Evolutionary conservation across 2,888 invertebrate species (phyloP).

Genomic region (Drosophila atroscutellata): DNA sequence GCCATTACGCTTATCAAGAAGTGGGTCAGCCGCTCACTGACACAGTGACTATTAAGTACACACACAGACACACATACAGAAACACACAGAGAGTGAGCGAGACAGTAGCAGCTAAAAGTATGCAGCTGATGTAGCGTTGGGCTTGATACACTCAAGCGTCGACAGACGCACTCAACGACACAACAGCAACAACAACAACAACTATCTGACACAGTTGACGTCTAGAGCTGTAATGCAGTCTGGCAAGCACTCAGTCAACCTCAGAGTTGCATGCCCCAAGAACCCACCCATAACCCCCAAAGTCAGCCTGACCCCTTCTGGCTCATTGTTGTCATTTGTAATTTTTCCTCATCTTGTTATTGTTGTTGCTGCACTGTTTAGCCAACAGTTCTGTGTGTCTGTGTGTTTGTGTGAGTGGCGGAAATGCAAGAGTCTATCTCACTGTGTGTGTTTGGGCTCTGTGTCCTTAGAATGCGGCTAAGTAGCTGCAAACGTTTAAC

Average conservation of each 20-base stretch:
- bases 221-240: constrained; percentile 73
- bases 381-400: constrained; percentile 58
- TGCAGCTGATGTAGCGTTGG: constrained; percentile 72
- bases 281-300: not conserved
- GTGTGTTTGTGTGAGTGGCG: constrained; percentile 54
- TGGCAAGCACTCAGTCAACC: constrained; percentile 75
- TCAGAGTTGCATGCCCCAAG: constrained; percentile 40
- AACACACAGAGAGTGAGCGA: not conserved
- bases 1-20: constrained; percentile 66
- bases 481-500: constrained; percentile 71
- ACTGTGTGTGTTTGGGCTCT: constrained; percentile 56
- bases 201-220: constrained; percentile 67
- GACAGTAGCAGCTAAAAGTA: constrained; percentile 59
- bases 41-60: constrained; percentile 76
- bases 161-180: constrained; percentile 74
- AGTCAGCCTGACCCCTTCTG: constrained; percentile 3
- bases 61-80: constrained; percentile 9
- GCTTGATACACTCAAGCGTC: constrained; percentile 79
- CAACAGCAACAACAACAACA: constrained; percentile 34
- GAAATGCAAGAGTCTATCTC: constrained; percentile 76
- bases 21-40: constrained; percentile 79
- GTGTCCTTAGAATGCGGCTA: constrained; percentile 60
- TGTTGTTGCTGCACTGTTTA: constrained; percentile 55
- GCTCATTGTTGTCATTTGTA: constrained; percentile 58
- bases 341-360: constrained; percentile 52